Base-by-base conservation (phyloP, 2,888 invertebrate species). In the Himalopsyche tibetana region DNA sequence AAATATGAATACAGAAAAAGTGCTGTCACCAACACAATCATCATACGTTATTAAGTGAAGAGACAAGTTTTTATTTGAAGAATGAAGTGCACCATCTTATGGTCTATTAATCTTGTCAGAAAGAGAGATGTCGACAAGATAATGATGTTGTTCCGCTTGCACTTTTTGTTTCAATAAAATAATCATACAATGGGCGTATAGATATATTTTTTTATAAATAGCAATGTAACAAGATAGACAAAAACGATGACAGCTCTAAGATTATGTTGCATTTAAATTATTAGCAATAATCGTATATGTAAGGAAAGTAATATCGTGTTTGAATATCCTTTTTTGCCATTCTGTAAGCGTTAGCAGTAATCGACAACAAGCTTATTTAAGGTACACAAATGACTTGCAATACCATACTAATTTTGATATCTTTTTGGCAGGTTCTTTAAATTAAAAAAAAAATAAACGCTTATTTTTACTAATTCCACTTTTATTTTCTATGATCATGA, bases 121-220 rank as follows among this genome's bases (percentile, higher is more conserved):
- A 5, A 63, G 28, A 63, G 63, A 63, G n/a, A 63, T 63, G 63
- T 63, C 63, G 63, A 6, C 63, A 63, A 8, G 28, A 19, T 28
- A 63, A 63, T 63, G 63, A 63, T 63, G 63, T 19, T 63, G 63
- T 63, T 63, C 63, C 63, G 63, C 8, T 63, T 19, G 63, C 63
- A 19, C 19, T 63, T 63, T 63, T 63, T 63, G 19, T 63, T 28
- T 11, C 63, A 63, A 63, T 63, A 63, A 63, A 19, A 63, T 63
- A 19, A 63, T 63, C 19, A 63, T 63, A 63, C 28, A 63, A 19
- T 63, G 63, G 19, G 28, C 63, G 51, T 28, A 19, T 5, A 63
- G 19, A 63, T 63, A 19, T n/a, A 6, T 19, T 8, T 63, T 63
- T 19, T 63, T 63, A 56, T n/a, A 63, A 63, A 63, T 19, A 19